Percentiles rank a stretch among this genome's conserved stretches.
Evolutionary conservation across 1,140 invertebrate genomes (phyloP).

Genomic region (Chlorops oryzae): DNA sequence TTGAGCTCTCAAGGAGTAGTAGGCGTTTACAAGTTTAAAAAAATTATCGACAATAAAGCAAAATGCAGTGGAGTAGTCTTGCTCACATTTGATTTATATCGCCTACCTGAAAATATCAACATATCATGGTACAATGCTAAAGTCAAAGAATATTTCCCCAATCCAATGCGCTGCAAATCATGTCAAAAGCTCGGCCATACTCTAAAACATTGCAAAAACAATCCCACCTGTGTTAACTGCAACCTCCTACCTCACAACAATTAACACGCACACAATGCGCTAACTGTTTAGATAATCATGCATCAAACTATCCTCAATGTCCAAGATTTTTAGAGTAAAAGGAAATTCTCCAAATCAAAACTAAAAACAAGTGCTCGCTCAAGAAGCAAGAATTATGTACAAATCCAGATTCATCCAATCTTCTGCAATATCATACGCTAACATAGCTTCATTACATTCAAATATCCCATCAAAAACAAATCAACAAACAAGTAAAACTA

Average conservation of each 20-base stretch:
- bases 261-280: slow-evolving; percentile 3
- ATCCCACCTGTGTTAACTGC: background rate
- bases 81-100: background rate
- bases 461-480: too few relatives aligned
- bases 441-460: too few relatives aligned
- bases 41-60: background rate
- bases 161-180: slow-evolving; percentile 1
- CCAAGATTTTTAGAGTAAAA: background rate
- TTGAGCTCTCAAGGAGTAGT: background rate
- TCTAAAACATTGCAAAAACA: slow-evolving; percentile 1
- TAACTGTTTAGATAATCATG: background rate
- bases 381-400: too few relatives aligned
- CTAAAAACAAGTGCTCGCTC: too few relatives aligned
- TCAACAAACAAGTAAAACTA: too few relatives aligned
- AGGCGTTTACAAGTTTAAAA: slow-evolving; percentile 3
- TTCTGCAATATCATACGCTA: too few relatives aligned
- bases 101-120: background rate
- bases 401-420: too few relatives aligned
- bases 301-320: background rate
- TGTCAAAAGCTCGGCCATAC: slow-evolving; percentile 6
- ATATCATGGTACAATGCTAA: background rate
- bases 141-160: background rate
- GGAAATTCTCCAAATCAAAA: too few relatives aligned
- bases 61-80: background rate
- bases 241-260: background rate